A percentile compares a stretch with the other conserved stretches of the same genome.
These are phyloP conservation scores for Timandra comae DNA, from an alignment of 2,888 invertebrate genomes.

Conservation along the genomic window DNA sequence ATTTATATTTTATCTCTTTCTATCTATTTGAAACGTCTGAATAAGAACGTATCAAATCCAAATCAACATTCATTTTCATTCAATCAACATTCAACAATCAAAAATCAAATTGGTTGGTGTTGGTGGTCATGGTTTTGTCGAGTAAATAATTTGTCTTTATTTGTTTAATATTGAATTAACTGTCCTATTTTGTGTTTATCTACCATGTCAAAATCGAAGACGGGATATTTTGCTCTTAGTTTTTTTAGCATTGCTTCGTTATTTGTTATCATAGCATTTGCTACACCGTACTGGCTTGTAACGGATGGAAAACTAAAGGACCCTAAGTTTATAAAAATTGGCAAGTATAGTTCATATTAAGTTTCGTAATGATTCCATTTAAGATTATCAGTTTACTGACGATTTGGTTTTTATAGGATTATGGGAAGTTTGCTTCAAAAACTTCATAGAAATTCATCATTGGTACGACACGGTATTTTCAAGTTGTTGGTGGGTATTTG, in stretches of 20 bases:
- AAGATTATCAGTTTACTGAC: too few relatives aligned
- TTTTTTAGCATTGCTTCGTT: conserved; percentile 81
- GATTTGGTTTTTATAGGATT: conserved; percentile 83
- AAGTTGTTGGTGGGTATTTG: conserved; percentile 98
- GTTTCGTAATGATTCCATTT: too few relatives aligned
- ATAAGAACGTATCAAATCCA: too few relatives aligned
- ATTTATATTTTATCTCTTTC: too few relatives aligned
- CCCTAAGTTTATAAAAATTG: conserved; percentile 88
- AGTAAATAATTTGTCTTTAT: background rate
- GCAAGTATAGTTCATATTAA: conserved; percentile 68
- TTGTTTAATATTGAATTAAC: too few relatives aligned
- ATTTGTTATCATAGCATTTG: conserved; percentile 87
- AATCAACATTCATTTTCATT: too few relatives aligned
- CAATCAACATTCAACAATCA: background rate
- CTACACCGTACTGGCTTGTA: conserved; percentile 92
- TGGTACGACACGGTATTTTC: conserved; percentile 89
- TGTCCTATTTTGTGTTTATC: too few relatives aligned
- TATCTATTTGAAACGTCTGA: too few relatives aligned
- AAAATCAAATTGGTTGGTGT: conserved; percentile 13
- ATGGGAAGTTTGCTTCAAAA: conserved; percentile 95
- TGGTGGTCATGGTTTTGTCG: background rate
- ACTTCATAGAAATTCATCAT: conserved; percentile 90
- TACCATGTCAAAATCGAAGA: conserved; percentile 79
- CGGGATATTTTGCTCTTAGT: conserved; percentile 79
- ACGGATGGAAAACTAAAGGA: conserved; percentile 85